phyloP scores from a whole-genome alignment of 2,797 vertebrate genomes.

The Gadopsis bispinosus region DNA sequence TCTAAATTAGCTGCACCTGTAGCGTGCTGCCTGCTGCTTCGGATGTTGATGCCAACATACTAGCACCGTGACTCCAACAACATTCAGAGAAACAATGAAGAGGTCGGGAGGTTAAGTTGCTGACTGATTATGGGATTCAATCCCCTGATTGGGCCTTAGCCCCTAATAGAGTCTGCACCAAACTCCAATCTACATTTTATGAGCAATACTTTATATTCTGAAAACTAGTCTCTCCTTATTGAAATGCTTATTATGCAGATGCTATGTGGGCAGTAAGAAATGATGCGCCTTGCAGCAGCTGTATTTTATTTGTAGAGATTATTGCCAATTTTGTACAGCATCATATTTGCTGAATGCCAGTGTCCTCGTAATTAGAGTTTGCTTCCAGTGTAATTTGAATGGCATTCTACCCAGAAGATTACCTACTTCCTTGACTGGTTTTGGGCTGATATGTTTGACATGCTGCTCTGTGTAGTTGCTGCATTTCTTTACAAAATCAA shows the following conservation, averaged over 20 bases:
- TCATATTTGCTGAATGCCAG: constrained; percentile 48
- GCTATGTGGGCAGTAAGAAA: constrained; percentile 35
- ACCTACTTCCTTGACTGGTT: constrained; percentile 11
- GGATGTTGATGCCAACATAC: constrained; percentile 1
- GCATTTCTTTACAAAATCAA: constrained; percentile 18
- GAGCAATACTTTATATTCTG: constrained; percentile 27
- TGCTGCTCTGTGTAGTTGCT: constrained; percentile 3
- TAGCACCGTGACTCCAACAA: constrained; percentile 2
- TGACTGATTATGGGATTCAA: constrained; percentile 25
- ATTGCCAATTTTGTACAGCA: constrained; percentile 48
- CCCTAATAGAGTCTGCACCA: constrained; percentile 1
- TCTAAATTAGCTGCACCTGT: constrained; percentile 61
- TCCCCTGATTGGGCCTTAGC: constrained; percentile 16
- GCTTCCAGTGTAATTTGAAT: constrained; percentile 41
- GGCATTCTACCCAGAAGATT: constrained; percentile 35
- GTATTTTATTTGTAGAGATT: constrained; percentile 43
- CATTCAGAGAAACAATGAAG: constrained; percentile 18
- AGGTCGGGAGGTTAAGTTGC: constrained; percentile 8
- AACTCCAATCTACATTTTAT: constrained; percentile 30
- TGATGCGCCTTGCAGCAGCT: constrained; percentile 17
- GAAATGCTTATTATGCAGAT: constrained; percentile 47
- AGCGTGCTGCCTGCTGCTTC: constrained; percentile 16
- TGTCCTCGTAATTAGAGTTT: constrained; percentile 45
- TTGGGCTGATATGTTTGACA: constrained; percentile 24
- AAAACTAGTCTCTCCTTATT: constrained; percentile 33